Evolutionary conservation across 2,797 vertebrate genomes (phyloP).

Genomic region (Anolis apletophallus): DNA sequence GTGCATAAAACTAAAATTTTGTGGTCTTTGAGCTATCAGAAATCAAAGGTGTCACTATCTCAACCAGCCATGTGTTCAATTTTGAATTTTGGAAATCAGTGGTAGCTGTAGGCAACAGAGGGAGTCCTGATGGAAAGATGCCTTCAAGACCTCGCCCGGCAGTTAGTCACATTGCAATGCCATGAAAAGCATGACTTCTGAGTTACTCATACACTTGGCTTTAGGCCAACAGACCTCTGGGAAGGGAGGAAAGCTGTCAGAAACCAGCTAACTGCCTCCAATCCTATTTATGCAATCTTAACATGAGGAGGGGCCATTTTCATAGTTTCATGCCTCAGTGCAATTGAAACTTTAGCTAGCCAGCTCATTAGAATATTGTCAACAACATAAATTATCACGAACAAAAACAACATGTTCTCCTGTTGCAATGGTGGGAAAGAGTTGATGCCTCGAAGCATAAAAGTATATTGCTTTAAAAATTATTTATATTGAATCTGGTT

Average conservation of each 20-base stretch:
- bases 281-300: not conserved
- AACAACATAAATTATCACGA: too few relatives aligned
- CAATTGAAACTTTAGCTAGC: not conserved
- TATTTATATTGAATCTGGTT: too few relatives aligned
- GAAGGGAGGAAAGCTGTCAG: not conserved
- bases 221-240: not conserved
- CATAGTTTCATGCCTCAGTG: not conserved
- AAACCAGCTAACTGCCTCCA: too few relatives aligned
- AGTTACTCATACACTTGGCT: not conserved
- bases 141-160: not conserved
- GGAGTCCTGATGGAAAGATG: not conserved
- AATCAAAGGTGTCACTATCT: too few relatives aligned
- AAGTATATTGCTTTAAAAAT: too few relatives aligned
- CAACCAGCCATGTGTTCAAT: too few relatives aligned
- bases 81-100: too few relatives aligned
- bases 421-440: not conserved
- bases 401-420: not conserved
- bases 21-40: too few relatives aligned
- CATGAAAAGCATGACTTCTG: not conserved
- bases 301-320: not conserved
- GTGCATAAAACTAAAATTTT: too few relatives aligned
- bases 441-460: too few relatives aligned
- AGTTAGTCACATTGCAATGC: not conserved
- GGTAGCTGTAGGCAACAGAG: not conserved
- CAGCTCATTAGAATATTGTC: not conserved